Percentiles rank a stretch among this genome's conserved stretches.
Conservation (phyloP, 2,113 vertebrate genomes). For the Heteronetta atricapilla region DNA sequence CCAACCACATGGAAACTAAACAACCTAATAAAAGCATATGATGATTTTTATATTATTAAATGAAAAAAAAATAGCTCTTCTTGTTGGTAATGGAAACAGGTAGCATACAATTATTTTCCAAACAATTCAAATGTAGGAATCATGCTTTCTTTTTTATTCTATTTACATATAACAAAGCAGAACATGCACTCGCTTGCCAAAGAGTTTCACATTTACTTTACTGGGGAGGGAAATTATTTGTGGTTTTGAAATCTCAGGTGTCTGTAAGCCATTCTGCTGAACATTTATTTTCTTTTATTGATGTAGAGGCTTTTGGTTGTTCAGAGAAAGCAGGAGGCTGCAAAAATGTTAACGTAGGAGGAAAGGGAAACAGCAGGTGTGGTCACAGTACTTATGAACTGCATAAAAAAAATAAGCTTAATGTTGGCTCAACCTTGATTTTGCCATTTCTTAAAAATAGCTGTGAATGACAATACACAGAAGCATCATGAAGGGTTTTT, state of each 20-base stretch:
- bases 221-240: background rate
- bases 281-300: constrained; percentile 7
- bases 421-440: background rate
- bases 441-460: background rate
- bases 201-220: background rate
- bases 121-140: constrained; percentile 10
- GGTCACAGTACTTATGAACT: background rate
- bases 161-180: background rate
- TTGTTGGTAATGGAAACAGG: constrained; percentile 30
- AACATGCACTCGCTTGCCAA: background rate
- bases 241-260: background rate
- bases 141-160: background rate
- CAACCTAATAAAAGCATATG: background rate
- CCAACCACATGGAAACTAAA: background rate
- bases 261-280: background rate
- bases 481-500: background rate
- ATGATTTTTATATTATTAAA: constrained; percentile 27
- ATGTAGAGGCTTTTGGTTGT: constrained; percentile 13
- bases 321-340: constrained; percentile 9
- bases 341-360: background rate
- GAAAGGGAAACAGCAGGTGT: background rate
- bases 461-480: background rate
- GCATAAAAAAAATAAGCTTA: background rate
- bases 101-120: constrained; percentile 2
- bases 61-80: constrained; percentile 14